Base-by-base conservation (phyloP, 2,888 invertebrate genomes). In the Gastracanthus pulcherrimus region DNA sequence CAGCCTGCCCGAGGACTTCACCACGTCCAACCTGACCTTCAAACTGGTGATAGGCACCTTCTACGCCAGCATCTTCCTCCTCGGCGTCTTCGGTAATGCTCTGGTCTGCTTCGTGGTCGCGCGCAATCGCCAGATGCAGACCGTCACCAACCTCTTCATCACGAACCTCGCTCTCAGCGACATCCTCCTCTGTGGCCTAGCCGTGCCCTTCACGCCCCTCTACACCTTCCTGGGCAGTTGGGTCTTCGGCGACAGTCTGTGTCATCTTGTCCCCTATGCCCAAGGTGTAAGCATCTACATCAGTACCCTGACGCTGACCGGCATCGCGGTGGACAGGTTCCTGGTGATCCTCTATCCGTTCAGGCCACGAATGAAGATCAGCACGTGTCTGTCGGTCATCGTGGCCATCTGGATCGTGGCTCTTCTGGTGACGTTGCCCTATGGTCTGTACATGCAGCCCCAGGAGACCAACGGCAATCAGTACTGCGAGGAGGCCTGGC, bases 291-390 rank as follows among this genome's bases (percentile, higher is more conserved):
- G 98, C 90, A 98, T 99, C 86, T 99, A 99, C 94, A 98, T 99
- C 89, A 98, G 98, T 83, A 98, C 99, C 0, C 93, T 99, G 87
- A 99, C 99, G 5, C 94, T 99, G 84, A 99, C 98, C 86, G 97
- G 98, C 85, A 99, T 99, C 87, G 99, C 99, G 71, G 96, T 99
- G 82, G 99, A 99, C 93, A 95, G 99, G 77, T 99, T 98, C 92
- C 97, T 98, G 92, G 98, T 99, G 83, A 99, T 99, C 86, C 97
- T 99, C 84, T 97, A 98, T 91, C 99, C 99, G 0, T 99, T 98
- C 92, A 94, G 96, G 89, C 98, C 97, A 3, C 94, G 98, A 83
- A 98, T 98, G 97, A 97, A 96, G 91, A 94, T 97, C 55, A 95
- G 95, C 84, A 96, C 96, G 6, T 99, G 98, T 90, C 93, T 98